phyloP scores from a whole-genome alignment of 2,113 vertebrate genomes.

The Rissa tridactyla region DNA sequence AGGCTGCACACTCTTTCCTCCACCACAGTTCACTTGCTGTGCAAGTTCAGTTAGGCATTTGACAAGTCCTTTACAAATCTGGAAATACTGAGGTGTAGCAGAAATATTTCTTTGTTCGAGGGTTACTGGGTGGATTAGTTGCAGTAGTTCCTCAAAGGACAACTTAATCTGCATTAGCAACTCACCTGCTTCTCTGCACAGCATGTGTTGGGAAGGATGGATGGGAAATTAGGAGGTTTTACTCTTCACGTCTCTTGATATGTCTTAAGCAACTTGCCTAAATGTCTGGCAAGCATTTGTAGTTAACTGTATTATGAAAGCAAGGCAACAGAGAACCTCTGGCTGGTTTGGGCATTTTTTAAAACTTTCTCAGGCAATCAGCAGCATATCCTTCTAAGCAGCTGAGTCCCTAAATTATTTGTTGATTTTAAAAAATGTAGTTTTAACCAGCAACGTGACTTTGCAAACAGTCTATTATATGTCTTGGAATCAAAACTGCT shows the following conservation, averaged over 20 bases:
- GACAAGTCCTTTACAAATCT: slow-evolving; percentile 36
- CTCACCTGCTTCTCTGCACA: not conserved
- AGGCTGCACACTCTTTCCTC: not conserved
- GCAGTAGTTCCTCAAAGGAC: not conserved
- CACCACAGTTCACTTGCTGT: not conserved
- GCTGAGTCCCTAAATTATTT: not conserved
- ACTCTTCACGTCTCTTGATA: not conserved
- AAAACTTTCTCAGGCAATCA: not conserved
- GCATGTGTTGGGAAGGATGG: not conserved
- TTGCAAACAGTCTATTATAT: slow-evolving; percentile 43
- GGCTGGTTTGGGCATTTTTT: not conserved
- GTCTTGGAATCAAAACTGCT: slow-evolving; percentile 37
- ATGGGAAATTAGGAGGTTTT: not conserved
- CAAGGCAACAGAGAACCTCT: not conserved
- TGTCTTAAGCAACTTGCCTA: not conserved
- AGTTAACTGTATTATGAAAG: not conserved
- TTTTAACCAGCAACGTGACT: slow-evolving; percentile 12
- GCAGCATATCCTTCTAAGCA: not conserved
- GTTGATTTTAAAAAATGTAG: not conserved
- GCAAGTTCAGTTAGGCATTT: slow-evolving; percentile 3
- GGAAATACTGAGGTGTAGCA: not conserved
- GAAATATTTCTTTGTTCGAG: not conserved
- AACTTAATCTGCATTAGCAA: slow-evolving; percentile 26
- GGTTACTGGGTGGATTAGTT: slow-evolving; percentile 10
- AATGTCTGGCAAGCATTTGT: not conserved